Percentiles rank a stretch among this genome's conserved stretches.
phyloP scores from a whole-genome alignment of 2,888 invertebrate genomes.

The Ferrisia virgata region DNA sequence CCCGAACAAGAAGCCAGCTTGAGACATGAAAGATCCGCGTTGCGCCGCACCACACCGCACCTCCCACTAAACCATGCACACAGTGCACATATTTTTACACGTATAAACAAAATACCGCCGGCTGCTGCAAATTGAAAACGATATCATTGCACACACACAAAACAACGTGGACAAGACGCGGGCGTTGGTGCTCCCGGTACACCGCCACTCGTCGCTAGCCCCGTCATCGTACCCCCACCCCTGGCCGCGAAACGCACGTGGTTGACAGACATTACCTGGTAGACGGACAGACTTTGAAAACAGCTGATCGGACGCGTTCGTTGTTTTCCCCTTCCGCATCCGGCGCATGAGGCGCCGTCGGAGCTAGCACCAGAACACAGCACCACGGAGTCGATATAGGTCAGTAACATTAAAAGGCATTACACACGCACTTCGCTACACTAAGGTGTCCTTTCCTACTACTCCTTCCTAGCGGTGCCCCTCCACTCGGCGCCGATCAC shows the following conservation, averaged over 20 bases:
- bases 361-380: constrained; percentile 49
- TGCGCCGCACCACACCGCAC: background rate
- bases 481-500: constrained; percentile 6
- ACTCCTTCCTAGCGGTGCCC: background rate
- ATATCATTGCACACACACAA: background rate
- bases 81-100: too few species aligned
- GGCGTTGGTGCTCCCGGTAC: background rate
- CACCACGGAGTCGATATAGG: constrained; percentile 22
- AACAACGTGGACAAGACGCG: background rate
- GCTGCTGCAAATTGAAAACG: background rate
- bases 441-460: constrained; percentile 41
- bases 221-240: background rate
- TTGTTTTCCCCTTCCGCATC: constrained; percentile 29
- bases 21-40: too few species aligned
- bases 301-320: constrained; percentile 51
- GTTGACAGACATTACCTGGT: constrained; percentile 47
- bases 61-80: background rate
- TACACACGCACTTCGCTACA: constrained; percentile 42
- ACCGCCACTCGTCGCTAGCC: background rate
- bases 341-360: constrained; percentile 48
- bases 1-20: background rate
- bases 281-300: constrained; percentile 49
- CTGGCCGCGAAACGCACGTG: constrained; percentile 18
- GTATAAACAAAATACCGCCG: background rate
- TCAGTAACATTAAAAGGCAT: constrained; percentile 43